Evolutionary conservation across 2,113 vertebrate genomes (phyloP), one percentile per base, ranked within the genome.

Genomic region (Apteryx mantelli): DNA sequence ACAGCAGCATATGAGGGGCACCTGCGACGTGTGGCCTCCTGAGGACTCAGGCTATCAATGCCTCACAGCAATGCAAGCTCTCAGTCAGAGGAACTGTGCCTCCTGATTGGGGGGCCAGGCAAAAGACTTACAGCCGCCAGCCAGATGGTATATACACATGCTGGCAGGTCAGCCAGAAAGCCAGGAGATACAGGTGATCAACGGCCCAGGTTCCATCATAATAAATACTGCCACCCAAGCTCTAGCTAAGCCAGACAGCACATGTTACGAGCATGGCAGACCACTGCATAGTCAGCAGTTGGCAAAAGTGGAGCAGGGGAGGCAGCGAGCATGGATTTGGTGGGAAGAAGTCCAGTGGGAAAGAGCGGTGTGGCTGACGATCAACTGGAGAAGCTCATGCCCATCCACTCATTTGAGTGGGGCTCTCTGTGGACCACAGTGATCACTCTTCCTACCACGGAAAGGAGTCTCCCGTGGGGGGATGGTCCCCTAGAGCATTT

Each of bases 1-100:
- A 26, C 20, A 93, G 25, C 32, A 48, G 68, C 6, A 11, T 38
- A 82, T 3, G 1, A 0, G 0, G 48, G 22, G 40, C 2, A 1
- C 48, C 48, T 50, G 42, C 56, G 48, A 65, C 0, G 0, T 24
- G 12, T 20, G n/a, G 34, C 40, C 25, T 25, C 34, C 18, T n/a
- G 55, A 83, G 30, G n/a, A 88, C 40, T 28, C 19, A 58, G 38
- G 13, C 2, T 28, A 53, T n/a, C 0, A 0, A 30, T 42, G 18
- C n/a, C 71, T 75, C 4, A 12, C n/a, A 90, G 40, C 14, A 66
- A 74, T 60, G 40, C 25, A 56, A 66, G 25, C 12, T 64, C 32
- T 48, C 11, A 16, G 55, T 36, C 5, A 58, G 19, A 70, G 40
- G 48, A 86, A 65, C 14, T 60, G 66, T 81, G 9, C 36, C 22